Evolutionary conservation across 2,888 invertebrate species (phyloP), one percentile per base, ranked within the genome.

Genomic region (Orthosia incerta): DNA sequence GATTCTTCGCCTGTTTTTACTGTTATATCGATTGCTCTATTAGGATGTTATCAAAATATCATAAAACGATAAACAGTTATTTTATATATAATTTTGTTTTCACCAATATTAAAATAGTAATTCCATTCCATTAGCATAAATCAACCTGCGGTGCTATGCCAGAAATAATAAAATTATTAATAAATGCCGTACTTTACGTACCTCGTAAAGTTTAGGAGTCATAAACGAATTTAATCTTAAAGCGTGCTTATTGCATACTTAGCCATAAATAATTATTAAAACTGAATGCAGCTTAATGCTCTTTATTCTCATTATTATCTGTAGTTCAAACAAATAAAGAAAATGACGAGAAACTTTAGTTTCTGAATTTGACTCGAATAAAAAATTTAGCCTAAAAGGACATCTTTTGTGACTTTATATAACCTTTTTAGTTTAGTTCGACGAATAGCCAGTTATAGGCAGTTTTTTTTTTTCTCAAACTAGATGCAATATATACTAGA

Each of bases 171-270:
- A 69, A 66, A 65, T 57, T 69, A 64, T 67, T 62, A 72, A 70
- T 63, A 71, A 62, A 66, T 56, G 55, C 20, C 62, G 61, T 16
- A 69, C 50, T 74, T 76, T 71, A 76, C 26, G 71, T n/a, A n/a
- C n/a, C n/a, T 69, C 63, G 66, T 60, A 64, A 67, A 31, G 50
- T 79, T 76, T 61, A 69, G 65, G 23, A 71, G 31, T 70, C 69
- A 63, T 76, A 71, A 79, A 79, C 20, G 48, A 79, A 68, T 60
- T 68, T 68, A 63, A 71, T 75, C 68, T 71, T 63, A 70, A 69
- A 73, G 53, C 31, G 62, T 56, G 31, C 76, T 73, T 71, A 71
- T 65, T 61, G 65, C 72, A 59, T 48, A 59, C 55, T 74, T 53
- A 18, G 9, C 39, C 51, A 73, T 76, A 55, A 76, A 76, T 71